A percentile compares a stretch with the other conserved stretches of the same genome.
These are phyloP conservation scores for Xanthorhoe designata DNA, from an alignment of 2,888 invertebrate genomes.

Conservation along the genomic window DNA sequence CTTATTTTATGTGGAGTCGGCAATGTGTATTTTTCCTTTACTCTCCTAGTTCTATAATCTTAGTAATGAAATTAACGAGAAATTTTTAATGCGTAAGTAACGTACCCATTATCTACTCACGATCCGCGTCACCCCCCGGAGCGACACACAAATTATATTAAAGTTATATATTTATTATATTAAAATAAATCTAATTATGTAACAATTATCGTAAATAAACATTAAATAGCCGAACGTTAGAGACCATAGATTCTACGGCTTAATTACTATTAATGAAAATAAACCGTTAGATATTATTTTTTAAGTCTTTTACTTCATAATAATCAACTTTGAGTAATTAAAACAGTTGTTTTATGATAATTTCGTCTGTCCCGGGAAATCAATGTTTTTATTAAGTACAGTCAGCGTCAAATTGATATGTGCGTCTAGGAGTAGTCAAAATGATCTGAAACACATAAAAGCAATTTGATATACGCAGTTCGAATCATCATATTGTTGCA, in stretches of 20 bases:
- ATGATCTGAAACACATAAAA: too few species aligned
- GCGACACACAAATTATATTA: slow-evolving; percentile 66
- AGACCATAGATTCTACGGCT: slow-evolving; percentile 50
- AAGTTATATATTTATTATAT: slow-evolving; percentile 49
- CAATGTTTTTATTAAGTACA: slow-evolving; percentile 4
- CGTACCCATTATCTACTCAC: slow-evolving; percentile 62
- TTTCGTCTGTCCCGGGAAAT: background rate
- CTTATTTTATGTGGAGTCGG: too few species aligned
- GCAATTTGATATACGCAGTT: too few species aligned
- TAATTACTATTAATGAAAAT: slow-evolving; percentile 63
- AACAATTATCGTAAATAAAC: slow-evolving; percentile 58
- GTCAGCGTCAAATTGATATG: too few species aligned
- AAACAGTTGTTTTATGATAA: slow-evolving; percentile 43
- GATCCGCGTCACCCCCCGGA: slow-evolving; percentile 67
- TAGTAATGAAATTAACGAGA: slow-evolving; percentile 53
- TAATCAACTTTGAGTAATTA: slow-evolving; percentile 54
- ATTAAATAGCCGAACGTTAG: slow-evolving; percentile 29
- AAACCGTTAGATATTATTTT: slow-evolving; percentile 57
- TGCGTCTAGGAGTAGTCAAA: too few species aligned
- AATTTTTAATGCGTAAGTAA: slow-evolving; percentile 57
- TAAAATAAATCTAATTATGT: slow-evolving; percentile 64
- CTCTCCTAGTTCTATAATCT: background rate
- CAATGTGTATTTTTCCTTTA: too few species aligned
- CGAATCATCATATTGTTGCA: too few species aligned
- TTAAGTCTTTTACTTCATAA: slow-evolving; percentile 55